phyloP scores from a whole-genome alignment of 2,888 invertebrate species.

The Brachyopa scutellaris region DNA sequence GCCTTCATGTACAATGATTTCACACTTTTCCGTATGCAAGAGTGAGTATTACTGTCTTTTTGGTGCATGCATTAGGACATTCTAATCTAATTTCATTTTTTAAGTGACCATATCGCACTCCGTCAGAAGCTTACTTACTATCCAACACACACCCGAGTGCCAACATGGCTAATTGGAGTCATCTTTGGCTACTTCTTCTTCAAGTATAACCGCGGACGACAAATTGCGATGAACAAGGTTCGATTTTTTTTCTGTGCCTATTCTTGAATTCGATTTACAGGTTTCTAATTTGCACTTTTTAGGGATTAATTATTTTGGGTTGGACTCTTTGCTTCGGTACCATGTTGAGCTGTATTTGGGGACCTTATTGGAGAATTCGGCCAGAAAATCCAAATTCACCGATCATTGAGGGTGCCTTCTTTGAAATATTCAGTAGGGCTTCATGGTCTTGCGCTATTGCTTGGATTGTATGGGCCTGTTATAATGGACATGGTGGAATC shows the following conservation, averaged over 20 bases:
- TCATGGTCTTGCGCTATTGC: constrained; percentile 79
- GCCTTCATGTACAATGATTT: constrained; percentile 79
- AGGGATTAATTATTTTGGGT: constrained; percentile 76
- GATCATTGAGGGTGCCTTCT: constrained; percentile 79
- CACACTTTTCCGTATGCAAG: constrained; percentile 79
- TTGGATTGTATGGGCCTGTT: constrained; percentile 81
- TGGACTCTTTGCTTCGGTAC: constrained; percentile 78
- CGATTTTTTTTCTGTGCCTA: background rate
- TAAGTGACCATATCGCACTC: constrained; percentile 76
- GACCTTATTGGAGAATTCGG: constrained; percentile 78
- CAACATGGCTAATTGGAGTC: constrained; percentile 81
- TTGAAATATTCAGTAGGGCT: constrained; percentile 78
- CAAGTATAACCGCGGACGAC: constrained; percentile 78
- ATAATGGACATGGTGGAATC: constrained; percentile 80
- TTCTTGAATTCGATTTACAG: no score
- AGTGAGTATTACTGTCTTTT: constrained; percentile 66
- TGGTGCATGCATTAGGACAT: background rate
- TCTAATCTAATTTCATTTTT: no score
- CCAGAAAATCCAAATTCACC: constrained; percentile 76
- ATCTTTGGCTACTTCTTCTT: constrained; percentile 80
- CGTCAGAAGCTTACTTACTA: constrained; percentile 80
- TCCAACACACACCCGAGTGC: constrained; percentile 80
- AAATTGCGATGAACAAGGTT: constrained; percentile 77
- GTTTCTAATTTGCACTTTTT: background rate
- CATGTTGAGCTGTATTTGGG: constrained; percentile 79